These are phyloP conservation scores for Sprattus sprattus DNA, from an alignment of 2,113 vertebrate genomes.

Conservation along the genomic window DNA sequence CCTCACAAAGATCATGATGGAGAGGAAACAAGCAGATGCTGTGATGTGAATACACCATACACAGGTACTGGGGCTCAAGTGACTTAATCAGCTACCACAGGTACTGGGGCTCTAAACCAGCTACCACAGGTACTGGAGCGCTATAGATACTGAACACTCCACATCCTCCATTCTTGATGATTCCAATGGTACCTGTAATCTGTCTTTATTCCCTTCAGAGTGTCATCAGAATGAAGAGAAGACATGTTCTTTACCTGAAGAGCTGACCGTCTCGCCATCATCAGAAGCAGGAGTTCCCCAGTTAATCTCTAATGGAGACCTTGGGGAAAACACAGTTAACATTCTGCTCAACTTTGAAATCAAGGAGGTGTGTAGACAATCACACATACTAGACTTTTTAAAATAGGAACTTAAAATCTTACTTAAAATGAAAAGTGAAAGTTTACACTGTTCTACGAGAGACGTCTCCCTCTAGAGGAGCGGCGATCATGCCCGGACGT, in stretches of 20 bases:
- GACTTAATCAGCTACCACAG: too few species aligned
- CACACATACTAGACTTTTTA: neutral
- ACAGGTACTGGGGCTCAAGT: too few species aligned
- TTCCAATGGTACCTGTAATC: neutral
- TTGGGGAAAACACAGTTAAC: conserved; percentile 71
- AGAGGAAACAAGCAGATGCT: conserved; percentile 74
- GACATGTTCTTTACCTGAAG: neutral
- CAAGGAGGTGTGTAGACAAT: conserved; percentile 74
- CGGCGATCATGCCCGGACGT: too few species aligned
- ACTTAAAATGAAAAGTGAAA: too few species aligned
- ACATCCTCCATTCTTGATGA: neutral
- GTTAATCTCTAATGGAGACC: conserved; percentile 10
- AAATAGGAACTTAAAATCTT: too few species aligned
- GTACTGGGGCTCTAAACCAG: too few species aligned
- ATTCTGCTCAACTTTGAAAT: conserved; percentile 89
- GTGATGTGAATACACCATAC: conserved; percentile 55
- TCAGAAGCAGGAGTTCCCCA: conserved; percentile 4
- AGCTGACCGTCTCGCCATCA: neutral
- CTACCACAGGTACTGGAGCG: conserved; percentile 47
- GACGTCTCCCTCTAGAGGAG: too few species aligned
- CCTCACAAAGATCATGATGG: conserved; percentile 82
- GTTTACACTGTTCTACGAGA: too few species aligned
- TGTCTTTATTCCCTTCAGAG: neutral
- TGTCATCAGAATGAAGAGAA: neutral
- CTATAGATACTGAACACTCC: neutral